Evolutionary conservation across 1,140 invertebrate genomes (phyloP), one percentile per base, ranked within the genome.

Genomic region (Drosophila miranda): DNA sequence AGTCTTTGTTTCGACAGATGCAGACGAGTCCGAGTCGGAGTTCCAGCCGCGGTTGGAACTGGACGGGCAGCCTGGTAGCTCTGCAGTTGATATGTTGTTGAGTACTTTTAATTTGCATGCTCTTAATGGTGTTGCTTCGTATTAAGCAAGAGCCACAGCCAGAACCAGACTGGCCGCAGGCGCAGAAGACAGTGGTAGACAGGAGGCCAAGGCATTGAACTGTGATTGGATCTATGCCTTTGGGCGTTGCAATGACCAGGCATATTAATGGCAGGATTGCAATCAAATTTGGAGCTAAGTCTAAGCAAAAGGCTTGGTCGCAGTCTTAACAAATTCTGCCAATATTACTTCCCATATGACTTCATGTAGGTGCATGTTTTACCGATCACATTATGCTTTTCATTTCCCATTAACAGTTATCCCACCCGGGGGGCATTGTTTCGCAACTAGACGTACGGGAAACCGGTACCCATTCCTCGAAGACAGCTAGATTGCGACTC

Each of bases 91-190:
- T 87, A 75, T 86, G 82, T 81, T 86, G 82, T 86, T 86, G 82
- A 86, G 82, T 86, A 82, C 82, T 86, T 86, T 86, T 86, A 86
- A 86, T 86, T 86, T 86, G 82, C 82, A 87, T 86, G 82, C 82
- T 86, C 74, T 80, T 87, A 86, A 86, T 86, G 82, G 82, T 82
- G 82, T 86, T 86, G 82, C 82, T 75, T 87, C 66, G 71, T 87
- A 86, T 86, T 86, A 86, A 70, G 74, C 74, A 16, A 58, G 11
- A 34, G 42, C 52, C 43, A 58, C 8, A 75, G 64, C 64, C 19
- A 62, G 53, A 55, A 38, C 48, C 43, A 58, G 11, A 28, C 9
- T 34, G 48, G 42, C 54, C 54, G 16, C 41, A 57, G 44, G 52
- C 26, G 51, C 21, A 42, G 56, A 61, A 66, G 75, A 48, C 42